A percentile compares a stretch with the other conserved stretches of the same genome.
Conservation (phyloP, 2,797 vertebrate genomes). For the Sternotherus odoratus region DNA sequence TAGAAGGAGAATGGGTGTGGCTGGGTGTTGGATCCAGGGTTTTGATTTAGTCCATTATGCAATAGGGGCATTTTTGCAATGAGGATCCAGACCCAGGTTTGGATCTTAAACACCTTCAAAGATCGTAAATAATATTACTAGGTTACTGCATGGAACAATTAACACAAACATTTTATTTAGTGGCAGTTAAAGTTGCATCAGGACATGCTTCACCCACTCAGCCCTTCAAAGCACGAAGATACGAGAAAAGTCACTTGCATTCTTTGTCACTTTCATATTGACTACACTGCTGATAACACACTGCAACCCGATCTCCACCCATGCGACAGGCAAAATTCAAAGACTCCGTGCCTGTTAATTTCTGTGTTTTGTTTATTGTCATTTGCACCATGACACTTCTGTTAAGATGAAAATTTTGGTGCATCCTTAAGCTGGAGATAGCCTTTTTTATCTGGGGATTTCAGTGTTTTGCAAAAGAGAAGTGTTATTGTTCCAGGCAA, state of each 20-base stretch:
- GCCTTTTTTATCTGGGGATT: background rate
- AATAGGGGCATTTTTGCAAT: background rate
- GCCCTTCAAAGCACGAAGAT: slow-evolving; percentile 6
- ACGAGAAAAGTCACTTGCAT: background rate
- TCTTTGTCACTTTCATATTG: slow-evolving; percentile 6
- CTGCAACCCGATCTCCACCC: background rate
- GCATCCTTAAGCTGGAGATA: background rate
- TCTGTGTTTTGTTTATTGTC: background rate
- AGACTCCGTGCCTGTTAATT: background rate
- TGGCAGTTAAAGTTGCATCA: background rate
- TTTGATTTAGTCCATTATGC: background rate
- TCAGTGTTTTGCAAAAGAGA: background rate
- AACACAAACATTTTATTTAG: rapidly evolving
- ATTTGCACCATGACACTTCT: background rate
- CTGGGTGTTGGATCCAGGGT: rapidly evolving
- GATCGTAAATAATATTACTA: background rate
- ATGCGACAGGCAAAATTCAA: background rate
- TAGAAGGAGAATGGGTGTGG: background rate
- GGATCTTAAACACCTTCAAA: rapidly evolving
- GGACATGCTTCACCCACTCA: background rate
- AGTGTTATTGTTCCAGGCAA: background rate
- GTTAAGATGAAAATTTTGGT: background rate
- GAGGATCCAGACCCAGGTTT: background rate
- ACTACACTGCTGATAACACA: background rate
- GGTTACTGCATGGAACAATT: background rate